Evolutionary conservation across 2,113 vertebrate genomes (phyloP), one percentile per base, ranked within the genome.

Genomic region (Sander lucioperca): DNA sequence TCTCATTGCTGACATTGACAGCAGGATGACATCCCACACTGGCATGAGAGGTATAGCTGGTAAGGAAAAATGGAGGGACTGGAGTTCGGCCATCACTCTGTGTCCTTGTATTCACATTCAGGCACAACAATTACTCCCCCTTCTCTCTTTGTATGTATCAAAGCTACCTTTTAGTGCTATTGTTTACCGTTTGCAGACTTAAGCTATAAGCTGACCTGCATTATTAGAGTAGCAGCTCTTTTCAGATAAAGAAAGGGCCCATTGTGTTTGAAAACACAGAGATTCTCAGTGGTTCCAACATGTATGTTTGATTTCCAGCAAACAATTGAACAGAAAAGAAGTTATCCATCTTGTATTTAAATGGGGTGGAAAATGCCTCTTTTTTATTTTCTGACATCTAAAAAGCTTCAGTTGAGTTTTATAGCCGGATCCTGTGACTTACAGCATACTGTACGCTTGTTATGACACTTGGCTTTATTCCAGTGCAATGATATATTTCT

Each of bases 111-210:
- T 86, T 86, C 58, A 64, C 79, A 80, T 73, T 83, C 83, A 88
- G 79, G 69, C 68, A 39, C 65, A 66, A 61, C 72, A 79, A 76
- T 84, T 62, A 57, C 87, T 73, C 69, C 58, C 59, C 69, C 48
- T 66, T 61, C 63, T 77, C 61, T 56, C 74, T 88, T 88, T 85
- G 56, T 80, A 84, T 88, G 86, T 74, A 70, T 88, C 82, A 88
- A 70, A 50, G 74, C 84, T 86, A 88, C 69, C 66, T 84, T 84
- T 89, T 79, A 74, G 45, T 56, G 58, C 67, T 15, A 50, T 89
- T 91, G 88, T 93, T 91, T 88, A 83, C 58, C 5, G 76, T 89
- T 69, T 67, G 74, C 83, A 92, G 82, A 77, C 64, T 72, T 88
- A 85, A 88, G 68, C 71, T 74, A 79, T 88, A 85, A 88, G 68